Evolutionary conservation across 2,888 invertebrate genomes (phyloP), one percentile per base, ranked within the genome.

Genomic region (Odontothrips loti): DNA sequence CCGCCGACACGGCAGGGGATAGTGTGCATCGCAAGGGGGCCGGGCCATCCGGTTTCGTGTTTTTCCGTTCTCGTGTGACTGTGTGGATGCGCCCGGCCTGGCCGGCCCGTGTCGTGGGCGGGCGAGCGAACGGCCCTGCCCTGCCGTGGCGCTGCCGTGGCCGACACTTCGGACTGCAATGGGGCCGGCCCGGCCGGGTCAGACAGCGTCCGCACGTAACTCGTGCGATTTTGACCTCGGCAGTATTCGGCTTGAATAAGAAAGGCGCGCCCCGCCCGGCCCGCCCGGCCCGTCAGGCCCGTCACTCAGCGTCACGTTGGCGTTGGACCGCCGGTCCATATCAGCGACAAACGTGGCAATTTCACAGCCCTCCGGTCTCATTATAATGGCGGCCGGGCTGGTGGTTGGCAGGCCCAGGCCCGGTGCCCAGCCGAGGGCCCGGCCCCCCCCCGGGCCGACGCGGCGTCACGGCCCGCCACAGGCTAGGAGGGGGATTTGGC

Each of bases 21-120:
- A 6, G 34, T 43, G 34, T 43, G 34, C 34, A 43, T 43, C 34
- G 34, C 34, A 6, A 43, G 58, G 1, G 15, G 58, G 58, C 20
- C 58, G 15, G 58, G 58, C 20, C 58, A 58, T 58, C 58, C 58
- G 17, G 58, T 58, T 58, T 27, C 68, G 68, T 27, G 68, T 27
- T 75, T 75, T 75, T 68, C 68, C 68, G 68, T 23, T 68, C 68
- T n/a, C 68, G n/a, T n/a, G n/a, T 68, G 68, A 23, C n/a, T 23
- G n/a, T 23, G 68, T 23, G n/a, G 23, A n/a, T 23, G n/a, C 68
- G 68, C 68, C 23, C 8, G 9, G 68, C n/a, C 63, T 17, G 17
- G 63, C 48, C 48, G 48, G 1, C 6, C 51, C 51, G 58, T 17
- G 58, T n/a, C 58, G 58, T 58, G 58, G 34, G 20, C 58, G 58